Conservation (phyloP, 1,140 invertebrate genomes). For the Euborellia annulipes region DNA sequence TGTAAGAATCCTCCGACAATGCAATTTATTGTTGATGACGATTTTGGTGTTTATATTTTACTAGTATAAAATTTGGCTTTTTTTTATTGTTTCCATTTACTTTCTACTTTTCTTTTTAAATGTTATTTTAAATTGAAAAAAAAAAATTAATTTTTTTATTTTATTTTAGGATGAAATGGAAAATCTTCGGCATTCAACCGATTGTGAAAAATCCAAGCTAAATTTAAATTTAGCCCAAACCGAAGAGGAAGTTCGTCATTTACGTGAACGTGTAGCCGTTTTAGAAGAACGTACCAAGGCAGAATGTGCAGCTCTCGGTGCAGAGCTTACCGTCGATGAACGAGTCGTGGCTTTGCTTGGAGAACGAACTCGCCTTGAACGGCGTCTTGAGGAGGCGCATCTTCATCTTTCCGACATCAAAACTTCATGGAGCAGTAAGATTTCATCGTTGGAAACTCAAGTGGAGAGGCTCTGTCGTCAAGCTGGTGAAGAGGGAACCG, state of each 20-base stretch:
- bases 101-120: too few relatives aligned
- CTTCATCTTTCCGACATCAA: slow-evolving; percentile 75
- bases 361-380: slow-evolving; percentile 50
- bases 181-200: slow-evolving; percentile 40
- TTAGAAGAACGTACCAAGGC: slow-evolving; percentile 34
- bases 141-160: background rate
- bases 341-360: slow-evolving; percentile 27
- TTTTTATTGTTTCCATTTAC: background rate
- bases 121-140: background rate
- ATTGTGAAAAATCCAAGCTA: slow-evolving; percentile 39
- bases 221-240: slow-evolving; percentile 39
- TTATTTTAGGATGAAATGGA: slow-evolving; percentile 48
- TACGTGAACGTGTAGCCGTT: slow-evolving; percentile 46
- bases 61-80: background rate
- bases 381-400: slow-evolving; percentile 65
- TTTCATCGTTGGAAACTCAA: slow-evolving; percentile 63
- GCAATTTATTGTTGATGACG: too few relatives aligned
- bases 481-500: slow-evolving; percentile 61
- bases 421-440: slow-evolving; percentile 76
- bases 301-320: slow-evolving; percentile 21
- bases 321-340: slow-evolving; percentile 38
- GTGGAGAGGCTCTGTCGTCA: slow-evolving; percentile 59
- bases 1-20: too few relatives aligned
- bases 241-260: slow-evolving; percentile 43
- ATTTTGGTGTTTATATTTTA: too few relatives aligned